Evolutionary conservation across 2,888 invertebrate species (phyloP), one percentile per base, ranked within the genome.

Genomic region (Lasioglossum marginatum): DNA sequence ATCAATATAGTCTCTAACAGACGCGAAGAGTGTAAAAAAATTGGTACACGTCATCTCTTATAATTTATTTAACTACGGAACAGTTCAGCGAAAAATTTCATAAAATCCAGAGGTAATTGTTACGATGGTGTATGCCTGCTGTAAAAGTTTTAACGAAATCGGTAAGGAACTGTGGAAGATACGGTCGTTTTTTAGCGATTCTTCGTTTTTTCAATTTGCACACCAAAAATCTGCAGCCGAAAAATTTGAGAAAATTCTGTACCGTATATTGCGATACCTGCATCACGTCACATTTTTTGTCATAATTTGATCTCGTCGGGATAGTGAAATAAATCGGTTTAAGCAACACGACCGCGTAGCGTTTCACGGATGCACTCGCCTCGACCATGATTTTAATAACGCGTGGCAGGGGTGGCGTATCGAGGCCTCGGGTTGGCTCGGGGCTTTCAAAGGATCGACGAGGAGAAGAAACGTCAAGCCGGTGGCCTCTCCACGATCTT

Each of bases 391-490:
- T 84, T 83, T 83, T 74, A 84, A 83, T 83, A 83, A 83, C 82
- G 70, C 19, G 31, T 19, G 16, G 19, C 27, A 27, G 37, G n/a
- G 48, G n/a, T 68, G 19, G 43, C 23, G 31, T 71, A 60, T 77
- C 34, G 68, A 63, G 77, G 57, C 52, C 43, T 71, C 71, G 27
- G 40, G 71, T 52, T 34, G 48, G 43, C 52, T 19, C 40, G 70
- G 45, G 16, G 63, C n/a, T 63, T 72, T 85, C 85, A 77, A 85
- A 85, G 80, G 85, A 85, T 80, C 80, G 81, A 82, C 82, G 70
- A 77, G 43, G 45, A 34, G 80, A 71, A 40, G 73, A 63, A 80
- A 77, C 77, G 63, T 75, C 66, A 78, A 78, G 75, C 12, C 40
- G 73, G 81, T 66, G 81, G 37, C 40, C 70, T 40, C 86, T 85